These are phyloP conservation scores for Parus major DNA, from an alignment of 2,113 vertebrate species.

Conservation along the genomic window DNA sequence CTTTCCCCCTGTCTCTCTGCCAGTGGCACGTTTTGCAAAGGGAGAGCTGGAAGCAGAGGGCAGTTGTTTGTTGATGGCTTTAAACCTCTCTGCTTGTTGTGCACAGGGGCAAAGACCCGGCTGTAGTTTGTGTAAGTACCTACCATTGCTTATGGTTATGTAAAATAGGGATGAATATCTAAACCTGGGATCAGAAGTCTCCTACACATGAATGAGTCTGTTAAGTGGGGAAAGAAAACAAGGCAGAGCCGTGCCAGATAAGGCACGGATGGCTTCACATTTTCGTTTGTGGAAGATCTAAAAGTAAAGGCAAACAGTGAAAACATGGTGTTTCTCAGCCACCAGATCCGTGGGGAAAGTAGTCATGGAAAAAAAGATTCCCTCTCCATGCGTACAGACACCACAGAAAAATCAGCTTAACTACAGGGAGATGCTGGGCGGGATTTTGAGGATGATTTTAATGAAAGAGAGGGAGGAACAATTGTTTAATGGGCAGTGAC, in stretches of 20 bases:
- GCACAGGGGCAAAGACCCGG: not conserved
- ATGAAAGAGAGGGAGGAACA: constrained; percentile 8
- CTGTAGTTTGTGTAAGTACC: constrained; percentile 61
- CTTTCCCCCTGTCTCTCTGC: not conserved
- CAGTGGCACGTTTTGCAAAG: not conserved
- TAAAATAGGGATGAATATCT: constrained; percentile 68
- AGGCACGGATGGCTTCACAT: constrained; percentile 68
- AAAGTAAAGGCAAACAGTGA: constrained; percentile 54
- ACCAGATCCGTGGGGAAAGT: constrained; percentile 26
- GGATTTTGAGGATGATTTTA: constrained; percentile 9
- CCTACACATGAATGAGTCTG: constrained; percentile 67
- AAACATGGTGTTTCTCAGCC: constrained; percentile 27
- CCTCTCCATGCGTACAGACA: not conserved
- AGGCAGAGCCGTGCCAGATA: constrained; percentile 32
- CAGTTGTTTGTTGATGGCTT: constrained; percentile 14
- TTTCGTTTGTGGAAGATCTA: constrained; percentile 66
- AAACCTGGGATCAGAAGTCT: constrained; percentile 72
- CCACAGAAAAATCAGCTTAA: not conserved
- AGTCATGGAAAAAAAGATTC: not conserved
- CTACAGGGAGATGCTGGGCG: not conserved
- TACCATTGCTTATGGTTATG: constrained; percentile 56
- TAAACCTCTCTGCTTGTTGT: constrained; percentile 1
- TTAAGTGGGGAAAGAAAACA: constrained; percentile 48
- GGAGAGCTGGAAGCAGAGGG: not conserved
- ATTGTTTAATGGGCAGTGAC: not conserved